A percentile compares a stretch with the other conserved stretches of the same genome.
Evolutionary conservation across 2,113 vertebrate species (phyloP).

Genomic region (Pungitius pungitius): DNA sequence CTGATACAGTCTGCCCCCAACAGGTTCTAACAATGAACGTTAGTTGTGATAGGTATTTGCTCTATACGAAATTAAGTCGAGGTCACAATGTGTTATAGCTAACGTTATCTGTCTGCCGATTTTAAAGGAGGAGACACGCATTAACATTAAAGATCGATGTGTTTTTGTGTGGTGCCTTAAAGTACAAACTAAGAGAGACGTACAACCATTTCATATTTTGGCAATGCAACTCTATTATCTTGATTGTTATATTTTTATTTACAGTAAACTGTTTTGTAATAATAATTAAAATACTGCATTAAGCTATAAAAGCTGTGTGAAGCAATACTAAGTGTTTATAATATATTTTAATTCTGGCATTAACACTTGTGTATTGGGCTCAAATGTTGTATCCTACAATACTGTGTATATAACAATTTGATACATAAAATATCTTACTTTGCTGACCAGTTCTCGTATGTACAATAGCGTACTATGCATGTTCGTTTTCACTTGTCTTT

Average conservation of each 20-base stretch:
- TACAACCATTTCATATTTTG: accelerated
- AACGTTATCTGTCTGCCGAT: no score
- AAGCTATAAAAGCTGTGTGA: not conserved
- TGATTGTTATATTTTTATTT: not conserved
- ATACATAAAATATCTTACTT: not conserved
- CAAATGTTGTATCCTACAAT: not conserved
- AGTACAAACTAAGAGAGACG: not conserved
- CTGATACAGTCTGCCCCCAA: accelerated
- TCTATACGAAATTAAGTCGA: not conserved
- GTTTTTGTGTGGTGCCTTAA: slow-evolving; percentile 2
- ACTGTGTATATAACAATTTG: not conserved
- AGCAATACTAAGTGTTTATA: no score
- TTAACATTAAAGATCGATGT: not conserved
- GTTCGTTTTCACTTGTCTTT: not conserved
- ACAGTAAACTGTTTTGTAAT: not conserved
- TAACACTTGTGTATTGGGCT: not conserved
- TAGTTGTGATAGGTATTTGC: not conserved
- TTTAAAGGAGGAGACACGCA: accelerated
- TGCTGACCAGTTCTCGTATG: not conserved
- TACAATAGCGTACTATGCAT: not conserved
- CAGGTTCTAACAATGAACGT: not conserved
- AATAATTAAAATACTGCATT: not conserved
- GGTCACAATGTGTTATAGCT: not conserved
- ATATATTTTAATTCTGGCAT: not conserved
- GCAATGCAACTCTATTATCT: slow-evolving; percentile 37